Evolutionary conservation across 2,113 vertebrate genomes (phyloP).

Genomic region (Nothocercus julius): DNA sequence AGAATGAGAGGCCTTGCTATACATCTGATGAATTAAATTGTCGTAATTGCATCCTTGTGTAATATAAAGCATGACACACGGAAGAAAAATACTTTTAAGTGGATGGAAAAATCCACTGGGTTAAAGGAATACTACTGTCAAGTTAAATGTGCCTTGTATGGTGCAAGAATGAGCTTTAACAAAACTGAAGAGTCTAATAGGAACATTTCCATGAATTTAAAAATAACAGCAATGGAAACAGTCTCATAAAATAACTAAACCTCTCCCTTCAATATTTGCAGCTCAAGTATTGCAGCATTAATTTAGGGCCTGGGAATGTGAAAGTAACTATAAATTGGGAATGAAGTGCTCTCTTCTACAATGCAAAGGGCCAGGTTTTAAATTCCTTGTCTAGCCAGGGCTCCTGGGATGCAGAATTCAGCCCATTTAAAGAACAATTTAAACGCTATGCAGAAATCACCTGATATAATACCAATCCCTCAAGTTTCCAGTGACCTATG

Average conservation of each 20-base stretch:
- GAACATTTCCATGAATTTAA: constrained; percentile 47
- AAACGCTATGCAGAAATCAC: background rate
- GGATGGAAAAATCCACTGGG: constrained; percentile 53
- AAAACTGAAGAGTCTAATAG: constrained; percentile 48
- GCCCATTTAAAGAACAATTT: background rate
- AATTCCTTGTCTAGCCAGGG: background rate
- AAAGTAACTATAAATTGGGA: constrained; percentile 25
- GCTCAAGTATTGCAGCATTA: background rate
- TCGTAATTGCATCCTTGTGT: constrained; percentile 62
- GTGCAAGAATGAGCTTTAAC: constrained; percentile 36
- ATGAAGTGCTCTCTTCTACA: constrained; percentile 11
- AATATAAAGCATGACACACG: constrained; percentile 49
- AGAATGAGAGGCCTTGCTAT: constrained; percentile 15
- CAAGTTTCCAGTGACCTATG: background rate
- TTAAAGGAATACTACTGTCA: constrained; percentile 47
- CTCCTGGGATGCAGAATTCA: background rate
- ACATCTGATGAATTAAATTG: constrained; percentile 30
- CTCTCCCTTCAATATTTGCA: constrained; percentile 20
- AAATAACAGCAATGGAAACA: constrained; percentile 51
- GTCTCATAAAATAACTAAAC: constrained; percentile 48
- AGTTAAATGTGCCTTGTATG: constrained; percentile 25
- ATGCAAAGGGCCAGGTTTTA: background rate
- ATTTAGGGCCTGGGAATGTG: constrained; percentile 1
- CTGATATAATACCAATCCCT: background rate
- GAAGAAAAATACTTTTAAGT: constrained; percentile 50